Evolutionary conservation across 1,140 invertebrate genomes (phyloP), one percentile per base, ranked within the genome.

Genomic region (Muscidifurax raptorellus): DNA sequence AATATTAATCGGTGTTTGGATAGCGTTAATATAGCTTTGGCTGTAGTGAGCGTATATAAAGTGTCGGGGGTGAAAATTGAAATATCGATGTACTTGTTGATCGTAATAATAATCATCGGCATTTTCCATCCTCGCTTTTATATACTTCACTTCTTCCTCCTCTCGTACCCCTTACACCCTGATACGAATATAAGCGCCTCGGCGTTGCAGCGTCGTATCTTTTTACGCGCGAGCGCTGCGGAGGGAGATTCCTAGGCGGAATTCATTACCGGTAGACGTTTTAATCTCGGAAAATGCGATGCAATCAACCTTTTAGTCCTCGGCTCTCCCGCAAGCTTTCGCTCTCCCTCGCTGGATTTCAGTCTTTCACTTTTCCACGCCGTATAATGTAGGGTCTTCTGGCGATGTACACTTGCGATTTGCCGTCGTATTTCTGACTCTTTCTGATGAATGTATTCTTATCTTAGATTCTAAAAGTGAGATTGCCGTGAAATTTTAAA

Each of bases 211-310:
- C 52, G 22, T 59, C 52, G 18, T 59, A 59, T 59, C 52, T 59
- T 59, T 59, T 59, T 59, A 22, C 18, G 52, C 52, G 0, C 52
- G 18, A 6, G 28, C 66, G 25, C 9, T 28, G 67, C 25, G 25
- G 9, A 36, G 9, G 32, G 47, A 80, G 9, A 80, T 80, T 67
- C 36, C 40, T 32, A 12, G 25, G 78, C 32, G 78, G 32, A 80
- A 80, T 80, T 69, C 64, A 80, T 80, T 80, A 80, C n/a, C 78
- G 78, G n/a, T 10, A 67, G 78, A 67, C 78, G n/a, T 67, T 80
- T 80, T 80, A 80, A 80, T 80, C 78, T 80, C 32, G 15, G 78
- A 80, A 80, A 69, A 80, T 80, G 78, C 59, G 32, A 80, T 80
- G 64, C 78, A 80, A 80, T 80, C 78, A 80, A 69, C 59, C 64